Percentiles rank a stretch among this genome's conserved stretches.
Evolutionary conservation across 2,113 vertebrate genomes (phyloP).

Genomic region (Mobula hypostoma): DNA sequence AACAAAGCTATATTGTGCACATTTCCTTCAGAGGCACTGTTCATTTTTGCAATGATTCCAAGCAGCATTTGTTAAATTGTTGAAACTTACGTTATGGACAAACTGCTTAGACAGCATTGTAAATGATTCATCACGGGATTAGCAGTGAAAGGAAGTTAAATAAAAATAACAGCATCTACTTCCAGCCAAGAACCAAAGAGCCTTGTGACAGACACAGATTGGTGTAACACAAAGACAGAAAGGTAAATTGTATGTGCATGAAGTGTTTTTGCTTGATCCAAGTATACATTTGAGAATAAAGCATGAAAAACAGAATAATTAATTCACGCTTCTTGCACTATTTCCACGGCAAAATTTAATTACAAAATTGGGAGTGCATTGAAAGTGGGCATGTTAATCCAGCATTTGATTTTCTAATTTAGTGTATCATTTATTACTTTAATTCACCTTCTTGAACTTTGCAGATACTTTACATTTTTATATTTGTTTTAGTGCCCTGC

Average conservation of each 20-base stretch:
- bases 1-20: neutral
- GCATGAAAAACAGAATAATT: neutral
- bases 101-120: neutral
- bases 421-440: neutral
- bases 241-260: neutral
- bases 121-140: constrained; percentile 5
- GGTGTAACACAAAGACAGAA: neutral
- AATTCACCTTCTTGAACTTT: neutral
- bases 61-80: neutral
- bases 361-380: neutral
- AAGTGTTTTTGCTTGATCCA: neutral
- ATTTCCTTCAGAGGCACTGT: neutral
- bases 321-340: neutral
- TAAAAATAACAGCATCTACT: neutral
- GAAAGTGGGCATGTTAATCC: neutral
- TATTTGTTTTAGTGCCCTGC: no score
- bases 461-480: neutral
- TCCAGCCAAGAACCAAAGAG: neutral
- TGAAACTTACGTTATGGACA: constrained; percentile 1
- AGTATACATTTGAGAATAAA: neutral
- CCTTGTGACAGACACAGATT: neutral
- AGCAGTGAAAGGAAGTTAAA: constrained; percentile 7
- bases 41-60: constrained; percentile 17
- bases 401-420: neutral
- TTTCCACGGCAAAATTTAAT: neutral